Conservation (phyloP, 2,888 invertebrate species). For the Papilio demoleus region DNA sequence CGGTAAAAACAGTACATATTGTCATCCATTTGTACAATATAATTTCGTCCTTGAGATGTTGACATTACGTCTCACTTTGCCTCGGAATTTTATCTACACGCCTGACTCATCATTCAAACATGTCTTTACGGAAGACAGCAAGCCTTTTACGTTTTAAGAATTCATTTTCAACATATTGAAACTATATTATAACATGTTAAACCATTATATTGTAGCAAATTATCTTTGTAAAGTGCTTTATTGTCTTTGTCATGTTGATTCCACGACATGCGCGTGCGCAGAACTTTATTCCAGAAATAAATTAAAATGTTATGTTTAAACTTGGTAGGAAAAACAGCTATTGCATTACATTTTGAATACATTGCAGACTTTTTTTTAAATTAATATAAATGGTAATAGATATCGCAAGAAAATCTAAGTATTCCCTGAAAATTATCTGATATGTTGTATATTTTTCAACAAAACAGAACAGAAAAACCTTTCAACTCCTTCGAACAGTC, state of each 20-base stretch:
- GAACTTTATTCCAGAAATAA: background rate
- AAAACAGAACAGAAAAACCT: too few species aligned
- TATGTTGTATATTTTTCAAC: too few species aligned
- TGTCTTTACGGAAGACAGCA: background rate
- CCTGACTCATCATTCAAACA: background rate
- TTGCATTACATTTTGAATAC: background rate
- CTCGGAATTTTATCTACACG: constrained; percentile 8
- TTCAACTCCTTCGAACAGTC: too few species aligned
- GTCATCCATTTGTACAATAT: background rate
- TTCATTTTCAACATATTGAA: background rate
- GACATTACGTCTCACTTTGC: background rate
- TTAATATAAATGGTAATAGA: too few species aligned
- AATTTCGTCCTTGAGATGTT: background rate
- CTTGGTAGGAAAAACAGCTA: background rate
- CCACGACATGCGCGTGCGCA: constrained; percentile 14
- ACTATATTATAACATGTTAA: background rate
- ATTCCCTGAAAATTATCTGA: too few species aligned
- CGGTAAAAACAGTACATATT: background rate
- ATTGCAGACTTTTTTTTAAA: too few species aligned
- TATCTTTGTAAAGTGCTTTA: background rate
- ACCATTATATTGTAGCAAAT: background rate
- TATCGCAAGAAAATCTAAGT: too few species aligned
- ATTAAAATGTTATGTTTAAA: background rate
- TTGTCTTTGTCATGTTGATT: constrained; percentile 20
- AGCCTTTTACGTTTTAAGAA: constrained; percentile 3